These are phyloP conservation scores for Sphaerophoria rueppellii DNA, from an alignment of 2,888 invertebrate species.

Conservation along the genomic window DNA sequence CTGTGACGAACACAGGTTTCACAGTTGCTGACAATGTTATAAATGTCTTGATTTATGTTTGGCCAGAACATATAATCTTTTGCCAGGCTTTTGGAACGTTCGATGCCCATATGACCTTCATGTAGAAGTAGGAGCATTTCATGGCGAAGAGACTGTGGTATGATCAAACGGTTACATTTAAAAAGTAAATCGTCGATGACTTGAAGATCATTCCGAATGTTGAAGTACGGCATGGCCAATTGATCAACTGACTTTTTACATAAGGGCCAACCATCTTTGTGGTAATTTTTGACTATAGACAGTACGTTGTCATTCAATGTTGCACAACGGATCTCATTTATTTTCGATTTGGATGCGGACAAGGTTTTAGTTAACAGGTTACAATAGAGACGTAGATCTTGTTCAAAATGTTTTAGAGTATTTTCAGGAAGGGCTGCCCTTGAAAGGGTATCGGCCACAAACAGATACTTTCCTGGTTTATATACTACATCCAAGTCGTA, in stretches of 20 bases:
- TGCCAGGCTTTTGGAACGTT: no score
- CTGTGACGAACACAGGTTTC: conserved; percentile 26
- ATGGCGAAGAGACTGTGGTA: no score
- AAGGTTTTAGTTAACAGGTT: not conserved
- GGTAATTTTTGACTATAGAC: conserved; percentile 17
- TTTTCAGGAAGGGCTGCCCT: not conserved
- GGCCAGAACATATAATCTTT: no score
- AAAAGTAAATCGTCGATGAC: no score
- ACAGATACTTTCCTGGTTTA: conserved; percentile 18
- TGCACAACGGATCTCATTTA: conserved; percentile 6
- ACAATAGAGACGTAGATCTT: no score
- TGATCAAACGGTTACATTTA: no score
- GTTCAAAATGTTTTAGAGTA: conserved; percentile 9
- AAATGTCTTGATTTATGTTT: conserved; percentile 12
- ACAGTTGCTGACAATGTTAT: conserved; percentile 14
- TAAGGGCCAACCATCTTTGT: conserved; percentile 16
- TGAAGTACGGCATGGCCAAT: no score
- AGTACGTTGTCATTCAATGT: conserved; percentile 30
- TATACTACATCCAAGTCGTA: conserved; percentile 21
- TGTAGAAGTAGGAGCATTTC: no score
- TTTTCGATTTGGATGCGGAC: not conserved
- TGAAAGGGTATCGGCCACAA: not conserved
- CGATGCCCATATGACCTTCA: no score
- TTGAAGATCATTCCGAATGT: no score
- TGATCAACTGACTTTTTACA: no score